Evolutionary conservation across 2,113 vertebrate species (phyloP).

Genomic region (Varanus salvator): DNA sequence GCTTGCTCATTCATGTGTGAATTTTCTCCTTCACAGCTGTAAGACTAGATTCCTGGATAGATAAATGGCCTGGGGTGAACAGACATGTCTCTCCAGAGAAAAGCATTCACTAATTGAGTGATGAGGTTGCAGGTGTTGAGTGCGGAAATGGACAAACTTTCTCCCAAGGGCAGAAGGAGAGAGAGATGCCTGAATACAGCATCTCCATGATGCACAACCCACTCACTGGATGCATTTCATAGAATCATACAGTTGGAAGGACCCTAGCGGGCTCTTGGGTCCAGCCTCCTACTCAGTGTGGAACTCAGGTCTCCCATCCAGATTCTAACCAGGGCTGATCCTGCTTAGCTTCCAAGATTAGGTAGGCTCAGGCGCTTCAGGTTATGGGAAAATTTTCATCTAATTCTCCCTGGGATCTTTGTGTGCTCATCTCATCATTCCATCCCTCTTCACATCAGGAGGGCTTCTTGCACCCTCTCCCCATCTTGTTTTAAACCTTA

Average conservation of each 20-base stretch:
- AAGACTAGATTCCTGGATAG: accelerated
- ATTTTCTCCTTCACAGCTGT: conserved; percentile 9
- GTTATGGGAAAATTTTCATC: too few relatives aligned
- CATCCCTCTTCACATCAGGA: neutral
- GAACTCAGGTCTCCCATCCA: too few relatives aligned
- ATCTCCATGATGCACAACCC: neutral
- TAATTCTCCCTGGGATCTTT: neutral
- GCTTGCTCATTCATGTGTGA: neutral
- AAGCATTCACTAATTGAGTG: conserved; percentile 24
- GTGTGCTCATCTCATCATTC: neutral
- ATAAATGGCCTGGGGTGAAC: neutral
- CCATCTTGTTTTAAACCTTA: neutral
- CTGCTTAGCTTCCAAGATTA: too few relatives aligned
- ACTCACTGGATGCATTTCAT: neutral
- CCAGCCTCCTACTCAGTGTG: too few relatives aligned
- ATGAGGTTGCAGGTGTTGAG: neutral
- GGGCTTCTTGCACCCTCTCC: neutral
- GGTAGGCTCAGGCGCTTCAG: too few relatives aligned
- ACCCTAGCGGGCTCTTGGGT: too few relatives aligned
- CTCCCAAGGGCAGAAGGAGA: neutral
- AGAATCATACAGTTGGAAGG: too few relatives aligned
- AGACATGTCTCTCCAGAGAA: neutral
- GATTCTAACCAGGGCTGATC: too few relatives aligned
- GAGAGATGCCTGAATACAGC: neutral
- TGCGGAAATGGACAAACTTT: too few relatives aligned